Conservation (phyloP, 2,113 vertebrate species). For the Tauraco erythrolophus region DNA sequence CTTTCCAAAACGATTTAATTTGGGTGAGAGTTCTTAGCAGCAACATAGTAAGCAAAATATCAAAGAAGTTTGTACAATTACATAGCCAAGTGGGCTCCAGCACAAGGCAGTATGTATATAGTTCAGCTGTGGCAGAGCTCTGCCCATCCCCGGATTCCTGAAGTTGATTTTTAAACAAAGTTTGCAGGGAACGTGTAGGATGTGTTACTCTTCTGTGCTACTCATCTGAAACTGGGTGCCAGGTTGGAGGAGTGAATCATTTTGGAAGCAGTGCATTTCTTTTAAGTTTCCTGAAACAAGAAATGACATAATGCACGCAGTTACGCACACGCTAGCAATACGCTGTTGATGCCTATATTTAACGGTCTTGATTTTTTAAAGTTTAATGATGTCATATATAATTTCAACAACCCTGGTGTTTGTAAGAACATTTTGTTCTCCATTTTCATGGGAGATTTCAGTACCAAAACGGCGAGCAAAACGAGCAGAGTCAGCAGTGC, state of each 20-base stretch:
- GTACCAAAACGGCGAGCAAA: background rate
- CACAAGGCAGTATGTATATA: background rate
- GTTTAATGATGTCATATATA: background rate
- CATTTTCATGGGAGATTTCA: background rate
- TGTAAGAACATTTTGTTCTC: background rate
- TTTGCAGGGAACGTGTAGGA: constrained; percentile 17
- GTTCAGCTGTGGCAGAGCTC: background rate
- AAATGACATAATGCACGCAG: background rate
- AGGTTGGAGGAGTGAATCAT: background rate
- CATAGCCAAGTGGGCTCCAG: background rate
- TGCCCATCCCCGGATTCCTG: background rate
- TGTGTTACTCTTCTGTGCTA: background rate
- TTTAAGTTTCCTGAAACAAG: constrained; percentile 18
- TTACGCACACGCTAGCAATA: background rate
- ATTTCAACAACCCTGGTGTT: background rate
- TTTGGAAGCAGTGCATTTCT: constrained; percentile 26
- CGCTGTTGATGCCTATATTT: background rate
- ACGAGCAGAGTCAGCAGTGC: background rate
- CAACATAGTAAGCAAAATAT: background rate
- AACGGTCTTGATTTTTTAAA: background rate
- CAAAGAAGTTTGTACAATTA: constrained; percentile 20
- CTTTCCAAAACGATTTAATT: background rate
- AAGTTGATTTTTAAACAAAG: constrained; percentile 18
- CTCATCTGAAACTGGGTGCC: background rate
- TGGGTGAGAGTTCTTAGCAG: constrained; percentile 27